A percentile compares a stretch with the other conserved stretches of the same genome.
phyloP scores from a whole-genome alignment of 2,888 invertebrate species.

The Tolmerus cingulatus region DNA sequence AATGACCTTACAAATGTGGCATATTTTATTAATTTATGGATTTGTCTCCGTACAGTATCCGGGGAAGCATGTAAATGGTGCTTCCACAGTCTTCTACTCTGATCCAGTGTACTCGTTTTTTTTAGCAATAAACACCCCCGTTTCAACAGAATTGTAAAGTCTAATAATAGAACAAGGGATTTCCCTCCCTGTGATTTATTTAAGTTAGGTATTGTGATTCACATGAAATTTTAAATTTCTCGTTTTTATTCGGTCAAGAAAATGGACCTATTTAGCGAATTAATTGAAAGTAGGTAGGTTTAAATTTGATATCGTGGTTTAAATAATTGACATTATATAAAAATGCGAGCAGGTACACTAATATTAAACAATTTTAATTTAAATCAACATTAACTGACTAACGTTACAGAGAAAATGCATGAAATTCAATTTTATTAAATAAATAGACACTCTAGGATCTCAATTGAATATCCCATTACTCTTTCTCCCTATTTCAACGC shows the following conservation, averaged over 20 bases:
- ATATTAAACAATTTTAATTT: too few relatives aligned
- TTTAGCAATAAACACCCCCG: not conserved
- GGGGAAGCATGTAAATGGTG: constrained; percentile 1
- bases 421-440: not conserved
- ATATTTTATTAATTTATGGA: constrained; percentile 30
- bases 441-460: not conserved
- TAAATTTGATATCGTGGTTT: not conserved
- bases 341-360: not conserved
- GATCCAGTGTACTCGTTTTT: constrained; percentile 5
- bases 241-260: not conserved
- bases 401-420: too few relatives aligned
- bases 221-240: not conserved
- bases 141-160: not conserved
- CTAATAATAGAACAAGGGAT: constrained; percentile 4
- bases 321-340: not conserved
- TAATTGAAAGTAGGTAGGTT: not conserved
- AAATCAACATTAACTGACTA: too few relatives aligned
- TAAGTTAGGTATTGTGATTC: not conserved
- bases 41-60: not conserved
- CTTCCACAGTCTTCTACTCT: not conserved
- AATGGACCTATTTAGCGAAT: not conserved
- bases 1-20: constrained; percentile 13
- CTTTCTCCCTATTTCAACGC: not conserved
- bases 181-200: not conserved
- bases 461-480: not conserved